These are phyloP conservation scores for Azemiops feae DNA, from an alignment of 2,113 vertebrate genomes.

Conservation along the genomic window DNA sequence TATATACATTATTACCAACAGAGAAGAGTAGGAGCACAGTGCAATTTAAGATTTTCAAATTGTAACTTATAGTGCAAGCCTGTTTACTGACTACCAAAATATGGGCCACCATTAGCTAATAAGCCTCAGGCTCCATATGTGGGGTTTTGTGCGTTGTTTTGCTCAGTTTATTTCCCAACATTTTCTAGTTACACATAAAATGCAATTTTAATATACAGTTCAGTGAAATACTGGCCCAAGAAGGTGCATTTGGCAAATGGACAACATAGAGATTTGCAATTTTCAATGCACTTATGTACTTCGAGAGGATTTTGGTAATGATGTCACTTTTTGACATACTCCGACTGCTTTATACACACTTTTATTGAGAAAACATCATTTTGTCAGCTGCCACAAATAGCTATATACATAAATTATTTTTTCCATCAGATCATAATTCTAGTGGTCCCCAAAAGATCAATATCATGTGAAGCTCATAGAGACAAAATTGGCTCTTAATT, in stretches of 20 bases:
- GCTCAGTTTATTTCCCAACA: background rate
- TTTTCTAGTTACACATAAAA: slow-evolving; percentile 17
- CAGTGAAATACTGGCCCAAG: slow-evolving; percentile 50
- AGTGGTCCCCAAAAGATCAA: slow-evolving; percentile 8
- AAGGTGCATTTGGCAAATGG: slow-evolving; percentile 20
- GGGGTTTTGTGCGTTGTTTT: background rate
- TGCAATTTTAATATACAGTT: slow-evolving; percentile 42
- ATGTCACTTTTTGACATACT: slow-evolving; percentile 29
- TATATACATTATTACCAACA: slow-evolving; percentile 51
- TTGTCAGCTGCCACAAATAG: slow-evolving; percentile 41
- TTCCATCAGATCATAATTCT: background rate
- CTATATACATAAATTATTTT: background rate
- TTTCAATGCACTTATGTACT: slow-evolving; percentile 31
- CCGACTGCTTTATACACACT: slow-evolving; percentile 20
- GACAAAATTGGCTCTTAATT: background rate
- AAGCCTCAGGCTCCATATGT: slow-evolving; percentile 57
- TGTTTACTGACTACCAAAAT: slow-evolving; percentile 44
- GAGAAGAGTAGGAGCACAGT: slow-evolving; percentile 63
- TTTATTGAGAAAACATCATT: background rate
- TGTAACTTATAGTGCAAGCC: slow-evolving; percentile 49
- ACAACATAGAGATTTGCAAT: background rate
- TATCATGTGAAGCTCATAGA: background rate
- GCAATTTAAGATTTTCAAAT: slow-evolving; percentile 62
- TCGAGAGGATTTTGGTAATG: background rate
- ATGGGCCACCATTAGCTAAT: slow-evolving; percentile 61